phyloP scores from a whole-genome alignment of 1,140 invertebrate species.

The Pogonomyrmex barbatus region DNA sequence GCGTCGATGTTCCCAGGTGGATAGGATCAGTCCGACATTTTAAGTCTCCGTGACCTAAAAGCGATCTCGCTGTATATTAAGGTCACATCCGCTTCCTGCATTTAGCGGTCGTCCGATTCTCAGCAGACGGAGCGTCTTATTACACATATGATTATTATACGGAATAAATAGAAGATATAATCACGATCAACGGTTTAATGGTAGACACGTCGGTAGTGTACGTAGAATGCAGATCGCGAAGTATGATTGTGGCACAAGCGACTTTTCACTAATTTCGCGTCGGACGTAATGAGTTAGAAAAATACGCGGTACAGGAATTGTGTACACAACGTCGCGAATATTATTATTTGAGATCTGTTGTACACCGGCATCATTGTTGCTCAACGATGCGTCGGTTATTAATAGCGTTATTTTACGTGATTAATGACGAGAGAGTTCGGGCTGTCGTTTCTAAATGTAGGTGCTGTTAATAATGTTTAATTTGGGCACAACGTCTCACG shows the following conservation, averaged over 20 bases:
- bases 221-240: background rate
- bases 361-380: conserved; percentile 22
- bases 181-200: background rate
- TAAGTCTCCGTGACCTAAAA: conserved; percentile 6
- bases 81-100: conserved; percentile 16
- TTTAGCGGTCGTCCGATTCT: conserved; percentile 14
- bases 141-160: conserved; percentile 23
- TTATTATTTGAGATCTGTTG: background rate
- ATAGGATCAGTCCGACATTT: conserved; percentile 3
- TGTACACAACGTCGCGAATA: conserved; percentile 3
- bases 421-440: conserved; percentile 18
- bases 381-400: conserved; percentile 46
- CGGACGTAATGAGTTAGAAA: conserved; percentile 34
- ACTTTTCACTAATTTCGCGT: conserved; percentile 24
- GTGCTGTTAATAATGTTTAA: conserved; percentile 39
- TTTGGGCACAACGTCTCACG: background rate
- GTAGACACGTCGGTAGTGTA: background rate
- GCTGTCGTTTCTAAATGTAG: conserved; percentile 18
- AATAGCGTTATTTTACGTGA: conserved; percentile 30
- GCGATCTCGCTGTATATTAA: conserved; percentile 19
- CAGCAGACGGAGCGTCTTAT: background rate
- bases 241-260: background rate
- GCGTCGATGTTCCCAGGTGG: background rate
- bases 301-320: background rate
- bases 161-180: conserved; percentile 17